Evolutionary conservation across 2,888 invertebrate species (phyloP).

Genomic region (Sarcophaga caerulescens): DNA sequence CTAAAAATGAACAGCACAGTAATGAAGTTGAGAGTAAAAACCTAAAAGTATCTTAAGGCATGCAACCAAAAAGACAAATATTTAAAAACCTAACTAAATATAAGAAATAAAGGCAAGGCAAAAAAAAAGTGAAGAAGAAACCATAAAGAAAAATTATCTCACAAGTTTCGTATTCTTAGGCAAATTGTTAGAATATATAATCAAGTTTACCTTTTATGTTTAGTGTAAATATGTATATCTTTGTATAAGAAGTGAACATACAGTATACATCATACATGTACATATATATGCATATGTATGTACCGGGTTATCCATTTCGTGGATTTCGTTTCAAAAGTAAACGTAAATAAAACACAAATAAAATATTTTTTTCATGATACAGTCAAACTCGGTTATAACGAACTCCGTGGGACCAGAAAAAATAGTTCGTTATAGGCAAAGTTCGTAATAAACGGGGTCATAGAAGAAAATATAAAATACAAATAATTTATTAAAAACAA

Average conservation of each 20-base stretch:
- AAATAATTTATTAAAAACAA: too few relatives aligned
- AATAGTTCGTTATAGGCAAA: too few relatives aligned
- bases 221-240: neutral
- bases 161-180: conserved; percentile 15
- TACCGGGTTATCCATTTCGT: too few relatives aligned
- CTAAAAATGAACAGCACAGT: neutral
- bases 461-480: too few relatives aligned
- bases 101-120: neutral
- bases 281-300: neutral
- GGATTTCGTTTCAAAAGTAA: too few relatives aligned
- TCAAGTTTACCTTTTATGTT: conserved; percentile 5
- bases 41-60: conserved; percentile 43
- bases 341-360: too few relatives aligned
- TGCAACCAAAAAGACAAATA: conserved; percentile 42
- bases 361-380: too few relatives aligned
- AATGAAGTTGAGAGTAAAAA: conserved; percentile 4
- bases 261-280: neutral
- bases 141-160: conserved; percentile 9
- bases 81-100: conserved; percentile 42
- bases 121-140: neutral
- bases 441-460: too few relatives aligned
- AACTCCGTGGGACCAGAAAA: too few relatives aligned
- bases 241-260: too few relatives aligned
- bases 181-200: conserved; percentile 30
- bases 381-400: too few relatives aligned